Base-by-base conservation (phyloP, 1,140 invertebrate genomes). In the Parasteatoda tepidariorum region DNA sequence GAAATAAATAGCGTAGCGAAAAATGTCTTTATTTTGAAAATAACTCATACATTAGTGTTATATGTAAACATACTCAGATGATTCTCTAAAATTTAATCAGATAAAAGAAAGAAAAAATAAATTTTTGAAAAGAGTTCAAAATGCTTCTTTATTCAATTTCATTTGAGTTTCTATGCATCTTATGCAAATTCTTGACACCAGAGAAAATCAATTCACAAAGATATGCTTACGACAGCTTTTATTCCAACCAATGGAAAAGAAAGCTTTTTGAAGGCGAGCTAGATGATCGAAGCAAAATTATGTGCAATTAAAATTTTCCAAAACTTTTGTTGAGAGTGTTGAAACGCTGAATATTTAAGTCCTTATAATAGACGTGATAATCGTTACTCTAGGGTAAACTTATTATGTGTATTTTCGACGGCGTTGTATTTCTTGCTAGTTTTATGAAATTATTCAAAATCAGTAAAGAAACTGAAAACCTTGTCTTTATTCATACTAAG, bases 261-360 rank as follows among this genome's bases (percentile, higher is more conserved):
- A n/a, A n/a, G n/a, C n/a, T n/a, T n/a, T n/a, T n/a, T 9, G 18
- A 48, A 48, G 38, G 18, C 9, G 38, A 2, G 18, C 9, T 48
- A 2, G 38, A 18, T 48, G 9, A 48, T 48, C 38, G 34, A 13
- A 7, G 26, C 31, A 57, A 73, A 73, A 57, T 73, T 26, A 57
- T 22, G 18, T 34, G 26, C 9, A 73, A 73, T 73, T 73, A 33
- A 31, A 55, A 33, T 22, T 22, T 57, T 26, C 9, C 24, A 24
- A n/a, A 73, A 73, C 48, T 73, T 70, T 70, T 24, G 34, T 33
- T 73, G 30, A 57, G 57, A 59, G 57, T 57, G 57, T 57, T 55
- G 30, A 41, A 73, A 57, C 2, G 31, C 57, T 11, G 38, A 73
- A 22, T 57, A 55, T 57, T 73, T 57, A 73, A 73, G 34, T 73